Conservation (phyloP, 2,113 vertebrate genomes). For the Chionis minor region DNA sequence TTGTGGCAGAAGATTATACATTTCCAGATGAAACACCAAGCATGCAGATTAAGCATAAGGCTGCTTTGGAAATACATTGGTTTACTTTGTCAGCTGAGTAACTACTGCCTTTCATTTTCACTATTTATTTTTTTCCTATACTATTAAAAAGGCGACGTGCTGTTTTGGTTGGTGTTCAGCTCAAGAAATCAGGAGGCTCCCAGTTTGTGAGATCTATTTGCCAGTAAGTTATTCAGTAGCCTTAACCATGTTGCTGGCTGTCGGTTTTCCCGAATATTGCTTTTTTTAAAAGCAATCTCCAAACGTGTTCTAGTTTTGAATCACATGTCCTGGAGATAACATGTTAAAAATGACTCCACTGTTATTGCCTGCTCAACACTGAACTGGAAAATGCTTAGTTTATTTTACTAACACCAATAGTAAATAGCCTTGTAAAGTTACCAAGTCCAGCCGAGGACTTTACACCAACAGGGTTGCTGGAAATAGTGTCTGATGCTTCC, state of each 20-base stretch:
- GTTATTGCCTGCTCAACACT: neutral
- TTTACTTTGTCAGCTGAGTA: neutral
- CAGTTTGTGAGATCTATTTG: neutral
- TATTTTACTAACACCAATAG: neutral
- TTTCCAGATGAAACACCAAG: neutral
- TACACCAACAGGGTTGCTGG: neutral
- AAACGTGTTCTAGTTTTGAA: neutral
- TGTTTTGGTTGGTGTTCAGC: neutral
- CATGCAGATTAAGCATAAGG: neutral
- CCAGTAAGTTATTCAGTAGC: neutral
- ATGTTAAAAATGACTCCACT: neutral
- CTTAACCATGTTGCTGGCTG: neutral
- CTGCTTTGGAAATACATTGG: neutral
- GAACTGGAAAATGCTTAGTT: neutral
- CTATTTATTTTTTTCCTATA: neutral
- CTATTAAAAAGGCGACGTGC: fast-evolving
- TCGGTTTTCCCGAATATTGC: neutral
- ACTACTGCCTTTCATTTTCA: neutral
- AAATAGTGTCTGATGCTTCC: neutral
- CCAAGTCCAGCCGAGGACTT: neutral
- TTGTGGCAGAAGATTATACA: neutral
- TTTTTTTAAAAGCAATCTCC: neutral
- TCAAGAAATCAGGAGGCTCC: neutral
- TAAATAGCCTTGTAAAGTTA: neutral
- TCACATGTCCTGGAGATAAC: neutral